Percentiles rank a stretch among this genome's conserved stretches.
These are phyloP conservation scores for Leptatherina wallacei DNA, from an alignment of 2,797 vertebrate genomes.

Conservation along the genomic window DNA sequence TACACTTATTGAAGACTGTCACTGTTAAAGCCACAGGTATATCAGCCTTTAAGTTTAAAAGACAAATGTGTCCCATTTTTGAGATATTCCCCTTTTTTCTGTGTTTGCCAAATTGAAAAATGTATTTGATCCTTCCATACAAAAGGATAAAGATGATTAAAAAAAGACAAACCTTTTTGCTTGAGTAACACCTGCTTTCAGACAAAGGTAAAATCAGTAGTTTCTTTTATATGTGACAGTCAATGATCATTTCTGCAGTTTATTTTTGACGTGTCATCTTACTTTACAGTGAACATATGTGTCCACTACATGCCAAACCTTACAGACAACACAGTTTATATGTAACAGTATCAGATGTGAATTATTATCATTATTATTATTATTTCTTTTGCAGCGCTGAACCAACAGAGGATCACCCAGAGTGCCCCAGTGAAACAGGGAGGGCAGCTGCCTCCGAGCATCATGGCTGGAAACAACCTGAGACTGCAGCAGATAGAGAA, in stretches of 20 bases:
- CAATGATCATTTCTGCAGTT: not conserved
- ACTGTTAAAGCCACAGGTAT: not conserved
- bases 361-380: not conserved
- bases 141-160: not conserved
- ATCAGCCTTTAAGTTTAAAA: not conserved
- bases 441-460: conserved; percentile 87
- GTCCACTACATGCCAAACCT: not conserved
- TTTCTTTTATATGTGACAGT: not conserved
- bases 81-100: not conserved
- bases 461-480: conserved; percentile 87
- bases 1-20: not conserved
- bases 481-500: conserved; percentile 97
- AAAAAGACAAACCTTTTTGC: not conserved
- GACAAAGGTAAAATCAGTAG: not conserved
- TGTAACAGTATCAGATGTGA: not conserved
- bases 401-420: conserved; percentile 93
- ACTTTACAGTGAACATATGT: not conserved
- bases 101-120: not conserved
- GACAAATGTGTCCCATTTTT: not conserved
- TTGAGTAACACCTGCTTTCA: not conserved
- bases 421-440: conserved; percentile 93
- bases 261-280: not conserved
- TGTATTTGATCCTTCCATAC: not conserved
- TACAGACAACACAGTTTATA: not conserved
- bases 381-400: conserved; percentile 86